These are phyloP conservation scores for Diplolepis rosae DNA, from an alignment of 2,888 invertebrate species.

Conservation along the genomic window DNA sequence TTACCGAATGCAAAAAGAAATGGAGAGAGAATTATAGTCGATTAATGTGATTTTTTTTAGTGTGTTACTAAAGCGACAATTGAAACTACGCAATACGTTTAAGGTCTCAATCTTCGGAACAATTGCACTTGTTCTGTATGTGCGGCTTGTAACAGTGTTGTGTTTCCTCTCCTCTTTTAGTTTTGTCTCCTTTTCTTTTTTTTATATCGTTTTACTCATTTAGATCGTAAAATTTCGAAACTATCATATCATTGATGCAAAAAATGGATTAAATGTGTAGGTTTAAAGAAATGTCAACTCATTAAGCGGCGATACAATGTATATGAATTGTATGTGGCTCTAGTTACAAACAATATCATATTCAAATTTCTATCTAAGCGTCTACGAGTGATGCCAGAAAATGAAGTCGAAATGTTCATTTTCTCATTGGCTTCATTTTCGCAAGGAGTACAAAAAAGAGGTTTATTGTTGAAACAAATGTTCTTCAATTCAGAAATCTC, in stretches of 20 bases:
- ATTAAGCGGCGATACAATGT: neutral
- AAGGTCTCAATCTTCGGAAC: neutral
- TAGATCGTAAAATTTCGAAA: conserved; percentile 2
- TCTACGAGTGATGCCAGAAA: conserved; percentile 25
- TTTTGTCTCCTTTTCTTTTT: neutral
- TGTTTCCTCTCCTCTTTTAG: neutral
- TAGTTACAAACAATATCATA: conserved; percentile 5
- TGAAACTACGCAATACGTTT: neutral
- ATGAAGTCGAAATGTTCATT: conserved; percentile 9
- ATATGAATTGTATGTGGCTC: neutral
- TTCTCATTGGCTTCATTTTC: neutral
- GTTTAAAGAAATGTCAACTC: conserved; percentile 22
- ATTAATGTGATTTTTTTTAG: conserved; percentile 4
- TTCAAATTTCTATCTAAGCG: conserved; percentile 8
- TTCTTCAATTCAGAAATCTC: neutral
- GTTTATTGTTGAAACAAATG: neutral
- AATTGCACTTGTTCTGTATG: neutral
- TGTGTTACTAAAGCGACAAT: neutral
- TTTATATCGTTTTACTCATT: conserved; percentile 8
- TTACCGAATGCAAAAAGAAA: neutral
- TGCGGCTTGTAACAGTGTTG: neutral
- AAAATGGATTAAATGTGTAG: conserved; percentile 21
- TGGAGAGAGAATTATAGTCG: neutral
- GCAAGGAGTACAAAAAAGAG: conserved; percentile 4
- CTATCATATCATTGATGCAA: conserved; percentile 24